Percentiles rank a stretch among this genome's conserved stretches.
Evolutionary conservation across 2,113 vertebrate species (phyloP).

Genomic region (Aspidoscelis tigris): DNA sequence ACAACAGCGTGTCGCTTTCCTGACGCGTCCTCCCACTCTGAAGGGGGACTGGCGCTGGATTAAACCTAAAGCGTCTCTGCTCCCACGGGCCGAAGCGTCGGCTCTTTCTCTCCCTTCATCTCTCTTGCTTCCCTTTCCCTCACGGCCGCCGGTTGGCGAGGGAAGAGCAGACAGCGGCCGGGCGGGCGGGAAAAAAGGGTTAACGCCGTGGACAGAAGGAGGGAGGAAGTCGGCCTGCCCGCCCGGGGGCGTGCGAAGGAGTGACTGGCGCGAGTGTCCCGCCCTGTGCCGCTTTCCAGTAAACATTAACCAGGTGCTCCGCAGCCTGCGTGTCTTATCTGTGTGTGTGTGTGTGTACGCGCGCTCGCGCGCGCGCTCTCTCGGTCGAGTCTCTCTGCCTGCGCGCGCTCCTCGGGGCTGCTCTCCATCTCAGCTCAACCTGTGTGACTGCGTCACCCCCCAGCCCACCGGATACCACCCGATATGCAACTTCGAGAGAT

Average conservation of each 20-base stretch:
- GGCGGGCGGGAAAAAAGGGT: background rate
- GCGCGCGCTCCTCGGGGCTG: background rate
- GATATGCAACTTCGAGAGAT: constrained; percentile 41
- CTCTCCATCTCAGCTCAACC: background rate
- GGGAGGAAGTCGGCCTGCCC: background rate
- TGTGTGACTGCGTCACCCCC: constrained; percentile 28
- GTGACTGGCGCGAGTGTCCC: background rate
- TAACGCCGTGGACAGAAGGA: background rate
- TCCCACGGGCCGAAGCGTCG: background rate
- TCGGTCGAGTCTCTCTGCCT: background rate
- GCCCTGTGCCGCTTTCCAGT: constrained; percentile 37
- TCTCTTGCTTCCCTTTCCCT: background rate
- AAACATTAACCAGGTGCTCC: constrained; percentile 74
- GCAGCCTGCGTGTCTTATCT: no score
- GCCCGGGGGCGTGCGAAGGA: background rate
- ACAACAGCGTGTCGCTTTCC: no score
- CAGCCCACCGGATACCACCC: constrained; percentile 48
- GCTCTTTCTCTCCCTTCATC: no score
- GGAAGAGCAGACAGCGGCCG: no score
- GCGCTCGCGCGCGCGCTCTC: background rate
- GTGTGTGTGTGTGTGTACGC: background rate
- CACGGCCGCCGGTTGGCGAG: background rate
- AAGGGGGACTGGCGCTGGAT: no score
- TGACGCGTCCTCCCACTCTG: no score
- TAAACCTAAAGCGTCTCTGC: background rate